Percentiles rank a stretch among this genome's conserved stretches.
Conservation (phyloP, 2,888 invertebrate species). For the Limnephilus lunatus region DNA sequence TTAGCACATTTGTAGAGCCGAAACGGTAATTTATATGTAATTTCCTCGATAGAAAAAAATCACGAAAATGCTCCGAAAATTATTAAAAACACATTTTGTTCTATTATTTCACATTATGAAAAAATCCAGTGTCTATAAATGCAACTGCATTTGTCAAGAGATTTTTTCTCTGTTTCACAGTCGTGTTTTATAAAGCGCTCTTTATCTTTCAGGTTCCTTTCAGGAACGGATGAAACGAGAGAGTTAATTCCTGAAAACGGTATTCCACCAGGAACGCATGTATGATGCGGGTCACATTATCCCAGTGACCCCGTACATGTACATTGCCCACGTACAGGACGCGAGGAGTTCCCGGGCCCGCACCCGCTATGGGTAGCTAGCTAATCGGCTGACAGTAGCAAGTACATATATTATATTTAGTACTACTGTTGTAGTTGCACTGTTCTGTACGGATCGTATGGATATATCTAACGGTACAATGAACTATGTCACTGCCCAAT, state of each 20-base stretch:
- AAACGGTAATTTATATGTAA: too few relatives aligned
- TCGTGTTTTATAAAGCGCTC: too few relatives aligned
- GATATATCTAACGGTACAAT: slow-evolving; percentile 2
- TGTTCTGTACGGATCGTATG: not conserved
- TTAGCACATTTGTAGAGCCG: too few relatives aligned
- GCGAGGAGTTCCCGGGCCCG: too few relatives aligned
- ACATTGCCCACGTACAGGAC: not conserved
- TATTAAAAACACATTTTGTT: too few relatives aligned
- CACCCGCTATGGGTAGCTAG: not conserved
- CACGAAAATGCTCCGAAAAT: too few relatives aligned
- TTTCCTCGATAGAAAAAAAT: too few relatives aligned
- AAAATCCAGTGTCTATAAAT: too few relatives aligned
- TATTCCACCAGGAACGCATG: not conserved
- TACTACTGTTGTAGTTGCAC: not conserved
- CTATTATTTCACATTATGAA: too few relatives aligned
- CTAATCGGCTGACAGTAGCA: not conserved
- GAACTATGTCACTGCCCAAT: slow-evolving; percentile 33
- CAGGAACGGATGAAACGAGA: not conserved
- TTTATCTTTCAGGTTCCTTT: not conserved
- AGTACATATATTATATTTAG: too few relatives aligned
- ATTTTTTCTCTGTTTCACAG: too few relatives aligned
- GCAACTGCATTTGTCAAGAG: too few relatives aligned
- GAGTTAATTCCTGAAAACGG: not conserved
- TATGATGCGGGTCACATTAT: not conserved
- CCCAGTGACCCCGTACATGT: not conserved